phyloP scores from a whole-genome alignment of 1,140 invertebrate species.

The Pissodes strobi region DNA sequence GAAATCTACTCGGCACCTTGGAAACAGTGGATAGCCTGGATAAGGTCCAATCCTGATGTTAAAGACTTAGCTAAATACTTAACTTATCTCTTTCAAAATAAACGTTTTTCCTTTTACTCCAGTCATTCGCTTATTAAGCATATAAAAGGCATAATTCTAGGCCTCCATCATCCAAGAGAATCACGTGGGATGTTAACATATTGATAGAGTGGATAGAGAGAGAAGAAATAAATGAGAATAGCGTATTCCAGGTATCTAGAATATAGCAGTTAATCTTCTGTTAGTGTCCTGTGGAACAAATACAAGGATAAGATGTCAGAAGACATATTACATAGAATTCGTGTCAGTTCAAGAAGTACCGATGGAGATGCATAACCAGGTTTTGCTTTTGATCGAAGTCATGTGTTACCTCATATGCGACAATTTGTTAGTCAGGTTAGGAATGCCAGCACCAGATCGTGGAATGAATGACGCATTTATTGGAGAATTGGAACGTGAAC shows the following conservation, averaged over 20 bases:
- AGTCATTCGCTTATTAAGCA: background rate
- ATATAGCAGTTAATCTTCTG: conserved; percentile 40
- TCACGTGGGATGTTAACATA: background rate
- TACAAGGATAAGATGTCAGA: too few species aligned
- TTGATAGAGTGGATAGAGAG: conserved; percentile 8
- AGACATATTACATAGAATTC: too few species aligned
- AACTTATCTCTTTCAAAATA: conserved; percentile 11
- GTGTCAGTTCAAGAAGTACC: too few species aligned
- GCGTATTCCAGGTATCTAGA: conserved; percentile 47
- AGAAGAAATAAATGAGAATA: conserved; percentile 15
- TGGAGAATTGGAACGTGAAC: too few species aligned
- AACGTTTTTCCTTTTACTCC: background rate
- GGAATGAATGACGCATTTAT: too few species aligned
- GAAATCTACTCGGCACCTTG: conserved; percentile 20
- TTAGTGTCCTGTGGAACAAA: too few species aligned
- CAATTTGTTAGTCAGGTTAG: too few species aligned
- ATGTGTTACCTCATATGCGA: too few species aligned
- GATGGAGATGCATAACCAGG: too few species aligned
- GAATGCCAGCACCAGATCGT: too few species aligned
- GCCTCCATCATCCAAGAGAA: background rate
- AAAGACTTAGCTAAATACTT: conserved; percentile 1
- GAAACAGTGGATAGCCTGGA: conserved; percentile 14
- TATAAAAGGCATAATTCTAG: conserved; percentile 3
- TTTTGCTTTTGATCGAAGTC: too few species aligned
- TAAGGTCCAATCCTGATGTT: background rate